Percentiles rank a stretch among this genome's conserved stretches.
Conservation (phyloP, 2,797 vertebrate genomes). For the Linurgus olivaceus region DNA sequence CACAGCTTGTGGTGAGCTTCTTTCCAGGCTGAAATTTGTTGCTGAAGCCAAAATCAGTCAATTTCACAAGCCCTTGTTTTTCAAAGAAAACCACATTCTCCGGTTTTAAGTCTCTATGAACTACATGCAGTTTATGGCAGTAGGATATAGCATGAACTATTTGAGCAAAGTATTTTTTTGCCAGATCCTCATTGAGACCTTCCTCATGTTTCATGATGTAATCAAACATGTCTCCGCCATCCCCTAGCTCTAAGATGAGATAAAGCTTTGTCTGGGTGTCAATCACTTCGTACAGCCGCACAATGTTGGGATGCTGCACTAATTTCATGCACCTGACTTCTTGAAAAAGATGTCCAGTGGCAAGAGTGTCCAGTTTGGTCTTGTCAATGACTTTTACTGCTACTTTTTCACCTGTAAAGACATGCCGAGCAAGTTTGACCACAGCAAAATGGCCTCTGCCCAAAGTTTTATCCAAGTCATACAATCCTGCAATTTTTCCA, state of each 20-base stretch:
- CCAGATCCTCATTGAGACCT: conserved; percentile 92
- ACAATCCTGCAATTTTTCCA: conserved; percentile 96
- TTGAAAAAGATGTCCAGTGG: conserved; percentile 96
- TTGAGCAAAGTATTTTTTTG: conserved; percentile 97
- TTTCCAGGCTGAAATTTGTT: conserved; percentile 99
- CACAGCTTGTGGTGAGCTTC: conserved; percentile 97
- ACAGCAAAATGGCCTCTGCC: conserved; percentile 97
- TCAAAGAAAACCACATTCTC: conserved; percentile 99
- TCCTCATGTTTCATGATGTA: conserved; percentile 99
- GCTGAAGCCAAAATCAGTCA: conserved; percentile 99
- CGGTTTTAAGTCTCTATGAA: conserved; percentile 96
- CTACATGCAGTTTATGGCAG: conserved; percentile 95
- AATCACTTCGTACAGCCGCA: conserved; percentile 95
- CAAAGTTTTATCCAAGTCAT: conserved; percentile 97
- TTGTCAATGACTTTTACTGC: conserved; percentile 99
- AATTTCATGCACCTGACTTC: conserved; percentile 99
- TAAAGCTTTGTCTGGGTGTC: conserved; percentile 98
- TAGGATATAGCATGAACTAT: conserved; percentile 98
- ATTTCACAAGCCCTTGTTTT: conserved; percentile 96
- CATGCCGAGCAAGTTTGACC: conserved; percentile 95
- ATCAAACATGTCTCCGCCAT: conserved; percentile 98
- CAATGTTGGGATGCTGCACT: conserved; percentile 97
- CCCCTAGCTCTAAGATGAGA: conserved; percentile 94
- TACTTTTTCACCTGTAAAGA: conserved; percentile 97
- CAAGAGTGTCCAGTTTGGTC: conserved; percentile 93